Evolutionary conservation across 1,140 invertebrate genomes (phyloP), one percentile per base, ranked within the genome.

Genomic region (Drosophila funebris): DNA sequence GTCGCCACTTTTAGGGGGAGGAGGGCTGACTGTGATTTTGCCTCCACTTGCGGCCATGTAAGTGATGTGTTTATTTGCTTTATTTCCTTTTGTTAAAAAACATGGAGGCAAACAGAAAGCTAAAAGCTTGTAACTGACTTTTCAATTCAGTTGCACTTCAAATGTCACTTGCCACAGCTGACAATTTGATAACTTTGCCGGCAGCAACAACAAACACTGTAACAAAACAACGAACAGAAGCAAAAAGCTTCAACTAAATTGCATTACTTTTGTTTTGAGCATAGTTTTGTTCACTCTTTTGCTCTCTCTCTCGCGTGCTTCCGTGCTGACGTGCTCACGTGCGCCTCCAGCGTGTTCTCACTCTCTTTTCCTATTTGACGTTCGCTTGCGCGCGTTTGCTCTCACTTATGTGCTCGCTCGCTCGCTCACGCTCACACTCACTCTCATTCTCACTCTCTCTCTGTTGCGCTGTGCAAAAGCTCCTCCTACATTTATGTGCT

Each of bases 51-150:
- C 14, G 54, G 50, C 57, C 29, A 48, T 73, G 69, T 76, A 76
- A 75, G 66, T 48, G 81, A 81, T 83, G 85, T 90, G 85, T 90
- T 90, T 90, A 90, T 90, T 85, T 90, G 85, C 81, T 87, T 74
- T 80, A 78, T 73, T 87, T 80, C 52, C 60, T 63, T 69, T 84
- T 78, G 66, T 71, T 71, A 50, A 74, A 64, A 63, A 63, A 61
- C 20, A 43, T 44, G 52, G 29, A 31, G 31, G 53, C 39, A 54
- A 53, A 46, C 48, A 62, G 64, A 44, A 52, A 46, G 5, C 14
- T 39, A 4, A 48, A 37, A 71, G 44, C 48, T 74, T 50, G 54
- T 60, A 72, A 77, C 62, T 73, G 70, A 78, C 78, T 87, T 84
- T 69, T 70, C 73, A 66, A 67, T 57, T 64, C 33, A 37, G 46